Evolutionary conservation across 2,888 invertebrate genomes (phyloP), one percentile per base, ranked within the genome.

Genomic region (Stenchaetothrips biformis): DNA sequence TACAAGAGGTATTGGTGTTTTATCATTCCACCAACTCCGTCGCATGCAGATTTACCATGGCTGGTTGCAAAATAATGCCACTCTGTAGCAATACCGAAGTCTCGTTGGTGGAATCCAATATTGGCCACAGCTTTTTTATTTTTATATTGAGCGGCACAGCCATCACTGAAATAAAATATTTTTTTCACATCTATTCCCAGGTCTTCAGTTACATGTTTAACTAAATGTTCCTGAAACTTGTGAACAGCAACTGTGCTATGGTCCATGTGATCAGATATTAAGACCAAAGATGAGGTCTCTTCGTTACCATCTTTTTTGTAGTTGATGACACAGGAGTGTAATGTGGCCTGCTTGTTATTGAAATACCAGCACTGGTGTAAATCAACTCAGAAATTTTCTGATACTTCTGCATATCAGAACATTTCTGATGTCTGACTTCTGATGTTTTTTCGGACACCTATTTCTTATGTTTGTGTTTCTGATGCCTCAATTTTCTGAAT

Each of bases 11-110:
- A 7, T 49, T 9, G 49, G 11, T 49, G 49, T 49, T 83, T 82
- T 8, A 82, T 48, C n/a, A 81, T 80, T 21, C 82, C 82, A n/a
- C 81, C 82, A 48, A 81, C 78, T 74, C 77, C 81, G 78, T 81
- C 81, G 77, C 81, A 81, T 7, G 80, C 67, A 48, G 79, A 80
- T 62, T 81, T 81, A 8, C 80, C 81, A 81, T 81, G 81, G 16
- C 79, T 79, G 37, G 81, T 81, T 1, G 48, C 80, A 78, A 78
- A 81, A 53, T 80, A 81, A 78, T 79, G 79, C 78, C 79, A 81
- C 53, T 81, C 80, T 0, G 80, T 80, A n/a, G 62, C 21, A 16
- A 80, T 27, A 9, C 74, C 48, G 48, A 79, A 78, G 67, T 78
- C 80, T 2, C 1, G 2, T 7, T 62, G n/a, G 7, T 62, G 62